Evolutionary conservation across 2,113 vertebrate genomes (phyloP).

Genomic region (Austrofundulus limnaeus): DNA sequence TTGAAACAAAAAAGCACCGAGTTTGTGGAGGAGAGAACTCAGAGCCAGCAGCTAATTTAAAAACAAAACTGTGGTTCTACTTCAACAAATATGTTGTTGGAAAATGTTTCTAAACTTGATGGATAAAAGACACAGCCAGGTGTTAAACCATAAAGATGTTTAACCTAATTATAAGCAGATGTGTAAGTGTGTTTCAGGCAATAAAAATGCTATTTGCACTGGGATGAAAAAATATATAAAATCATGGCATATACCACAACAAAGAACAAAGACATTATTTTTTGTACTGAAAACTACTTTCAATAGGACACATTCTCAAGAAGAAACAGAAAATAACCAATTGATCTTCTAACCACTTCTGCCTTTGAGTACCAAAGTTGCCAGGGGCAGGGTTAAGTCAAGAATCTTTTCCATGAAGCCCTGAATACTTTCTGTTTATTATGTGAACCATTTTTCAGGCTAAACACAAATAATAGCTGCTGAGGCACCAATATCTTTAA

Average conservation of each 20-base stretch:
- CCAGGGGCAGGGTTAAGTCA: background rate
- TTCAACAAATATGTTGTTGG: background rate
- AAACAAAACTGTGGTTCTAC: constrained; percentile 22
- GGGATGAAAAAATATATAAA: background rate
- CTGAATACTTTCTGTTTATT: background rate
- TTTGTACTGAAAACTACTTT: constrained; percentile 1
- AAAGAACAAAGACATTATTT: background rate
- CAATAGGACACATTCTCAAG: background rate
- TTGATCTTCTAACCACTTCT: background rate
- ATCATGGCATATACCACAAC: background rate
- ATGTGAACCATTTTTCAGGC: background rate
- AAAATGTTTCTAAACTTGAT: constrained; percentile 5
- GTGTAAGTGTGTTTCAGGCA: background rate
- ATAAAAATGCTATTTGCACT: background rate
- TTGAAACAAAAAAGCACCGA: background rate
- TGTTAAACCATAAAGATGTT: constrained; percentile 8
- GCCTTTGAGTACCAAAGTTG: background rate
- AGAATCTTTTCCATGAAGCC: background rate
- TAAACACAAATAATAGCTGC: constrained; percentile 13
- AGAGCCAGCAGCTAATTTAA: background rate
- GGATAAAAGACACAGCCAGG: constrained; percentile 13
- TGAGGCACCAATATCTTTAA: background rate
- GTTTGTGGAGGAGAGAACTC: constrained; percentile 13
- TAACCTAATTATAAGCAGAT: constrained; percentile 1
- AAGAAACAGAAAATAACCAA: background rate